Percentiles rank a stretch among this genome's conserved stretches.
phyloP scores from a whole-genome alignment of 2,888 invertebrate species.

The Meteorus colon region DNA sequence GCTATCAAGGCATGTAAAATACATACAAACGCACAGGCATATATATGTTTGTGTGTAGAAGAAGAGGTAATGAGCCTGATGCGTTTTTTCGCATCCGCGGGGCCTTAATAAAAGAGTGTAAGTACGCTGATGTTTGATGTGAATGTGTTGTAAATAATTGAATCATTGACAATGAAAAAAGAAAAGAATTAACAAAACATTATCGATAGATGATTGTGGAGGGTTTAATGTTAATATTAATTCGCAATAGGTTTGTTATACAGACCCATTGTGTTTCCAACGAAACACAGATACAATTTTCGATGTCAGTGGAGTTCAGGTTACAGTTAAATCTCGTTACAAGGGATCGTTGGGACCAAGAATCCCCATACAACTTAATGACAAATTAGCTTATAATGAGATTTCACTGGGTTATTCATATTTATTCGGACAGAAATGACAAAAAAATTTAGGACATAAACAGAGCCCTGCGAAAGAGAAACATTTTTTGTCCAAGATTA shows the following conservation, averaged over 20 bases:
- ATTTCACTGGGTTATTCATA: too few species aligned
- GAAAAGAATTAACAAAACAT: conserved; percentile 11
- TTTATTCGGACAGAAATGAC: not conserved
- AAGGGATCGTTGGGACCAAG: not conserved
- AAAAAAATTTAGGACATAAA: not conserved
- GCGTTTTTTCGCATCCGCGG: conserved; percentile 51
- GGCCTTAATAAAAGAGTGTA: conserved; percentile 53
- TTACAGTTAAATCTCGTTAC: not conserved
- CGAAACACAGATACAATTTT: not conserved
- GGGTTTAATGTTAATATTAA: conserved; percentile 1
- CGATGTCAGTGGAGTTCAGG: not conserved
- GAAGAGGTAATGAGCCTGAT: conserved; percentile 49
- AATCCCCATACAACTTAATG: too few species aligned
- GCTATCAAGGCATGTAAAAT: conserved; percentile 41
- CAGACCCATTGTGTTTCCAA: not conserved
- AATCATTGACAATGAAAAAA: conserved; percentile 40
- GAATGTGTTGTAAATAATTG: conserved; percentile 54
- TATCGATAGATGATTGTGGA: conserved; percentile 20
- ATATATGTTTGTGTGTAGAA: conserved; percentile 14
- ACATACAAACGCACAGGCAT: conserved; percentile 34
- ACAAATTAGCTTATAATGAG: too few species aligned
- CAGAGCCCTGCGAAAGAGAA: not conserved
- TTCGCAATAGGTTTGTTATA: conserved; percentile 4
- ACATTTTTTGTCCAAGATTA: not conserved
- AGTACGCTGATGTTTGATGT: conserved; percentile 35